A percentile compares a stretch with the other conserved stretches of the same genome.
Conservation (phyloP, 2,113 vertebrate species). For the Pandion haliaetus region DNA sequence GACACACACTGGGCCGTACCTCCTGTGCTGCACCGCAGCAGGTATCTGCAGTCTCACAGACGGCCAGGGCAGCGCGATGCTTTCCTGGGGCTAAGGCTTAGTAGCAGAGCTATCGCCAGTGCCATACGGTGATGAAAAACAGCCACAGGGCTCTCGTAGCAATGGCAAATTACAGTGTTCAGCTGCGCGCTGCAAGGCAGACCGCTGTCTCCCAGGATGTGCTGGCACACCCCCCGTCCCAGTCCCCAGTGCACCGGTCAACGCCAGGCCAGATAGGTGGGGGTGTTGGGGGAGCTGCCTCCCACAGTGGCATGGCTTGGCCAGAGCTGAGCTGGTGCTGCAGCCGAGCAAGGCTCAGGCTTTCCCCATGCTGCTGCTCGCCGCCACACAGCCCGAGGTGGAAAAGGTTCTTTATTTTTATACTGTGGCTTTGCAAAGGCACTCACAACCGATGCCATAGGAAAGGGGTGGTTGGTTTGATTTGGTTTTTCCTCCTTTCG, state of each 20-base stretch:
- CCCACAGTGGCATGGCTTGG: neutral
- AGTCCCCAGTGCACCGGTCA: neutral
- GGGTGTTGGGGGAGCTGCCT: neutral
- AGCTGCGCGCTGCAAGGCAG: neutral
- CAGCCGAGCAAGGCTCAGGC: neutral
- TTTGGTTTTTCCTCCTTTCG: neutral
- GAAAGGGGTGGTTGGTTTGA: neutral
- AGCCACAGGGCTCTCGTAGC: neutral
- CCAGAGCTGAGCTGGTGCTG: neutral
- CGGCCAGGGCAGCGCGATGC: rapidly evolving
- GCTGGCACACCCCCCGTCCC: neutral
- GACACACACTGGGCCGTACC: neutral
- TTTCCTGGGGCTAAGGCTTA: neutral
- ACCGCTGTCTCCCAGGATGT: rapidly evolving
- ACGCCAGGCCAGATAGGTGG: neutral
- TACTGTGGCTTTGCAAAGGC: neutral
- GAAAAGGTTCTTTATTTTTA: neutral
- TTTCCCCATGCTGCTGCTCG: neutral
- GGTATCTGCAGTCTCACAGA: neutral
- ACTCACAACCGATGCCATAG: rapidly evolving
- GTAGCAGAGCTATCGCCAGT: neutral
- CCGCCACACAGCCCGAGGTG: neutral
- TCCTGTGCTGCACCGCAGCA: rapidly evolving
- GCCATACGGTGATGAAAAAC: rapidly evolving
- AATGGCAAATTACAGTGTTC: neutral